A percentile compares a stretch with the other conserved stretches of the same genome.
Conservation (phyloP, 2,888 invertebrate genomes). For the Galerucella pusilla region DNA sequence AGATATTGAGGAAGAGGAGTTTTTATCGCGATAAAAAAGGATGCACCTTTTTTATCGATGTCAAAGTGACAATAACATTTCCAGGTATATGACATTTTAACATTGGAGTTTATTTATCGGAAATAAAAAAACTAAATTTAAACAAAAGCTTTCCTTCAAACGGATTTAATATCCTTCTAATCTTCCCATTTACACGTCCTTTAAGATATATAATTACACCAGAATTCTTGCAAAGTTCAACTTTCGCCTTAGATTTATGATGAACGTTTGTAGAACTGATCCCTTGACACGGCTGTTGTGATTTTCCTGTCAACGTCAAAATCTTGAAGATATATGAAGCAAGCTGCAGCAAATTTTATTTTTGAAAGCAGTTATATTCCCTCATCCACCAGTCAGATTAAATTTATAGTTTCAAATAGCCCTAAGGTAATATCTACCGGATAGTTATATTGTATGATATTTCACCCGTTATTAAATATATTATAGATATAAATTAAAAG, state of each 20-base stretch:
- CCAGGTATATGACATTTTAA: no score
- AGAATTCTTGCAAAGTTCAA: constrained; percentile 4
- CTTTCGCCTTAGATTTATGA: constrained; percentile 34
- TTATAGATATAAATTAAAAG: constrained; percentile 24
- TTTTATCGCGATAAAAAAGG: no score
- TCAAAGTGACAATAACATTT: no score
- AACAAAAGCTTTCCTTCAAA: no score
- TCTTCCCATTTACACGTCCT: background rate
- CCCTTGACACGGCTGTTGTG: constrained; percentile 44
- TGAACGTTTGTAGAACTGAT: constrained; percentile 35
- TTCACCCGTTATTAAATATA: constrained; percentile 35
- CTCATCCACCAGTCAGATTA: constrained; percentile 44
- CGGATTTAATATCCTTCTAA: background rate
- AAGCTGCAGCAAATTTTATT: constrained; percentile 21
- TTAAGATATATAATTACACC: background rate
- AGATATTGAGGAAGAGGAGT: no score
- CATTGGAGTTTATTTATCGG: no score
- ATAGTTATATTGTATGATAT: constrained; percentile 51
- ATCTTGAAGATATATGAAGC: constrained; percentile 52
- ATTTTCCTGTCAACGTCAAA: constrained; percentile 59
- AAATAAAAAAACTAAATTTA: no score
- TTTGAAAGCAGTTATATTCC: constrained; percentile 14
- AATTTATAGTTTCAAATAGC: constrained; percentile 56
- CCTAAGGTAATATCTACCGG: constrained; percentile 53
- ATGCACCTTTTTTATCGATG: no score